Base-by-base conservation (phyloP, 2,797 vertebrate species). In the Limnodromus scolopaceus region DNA sequence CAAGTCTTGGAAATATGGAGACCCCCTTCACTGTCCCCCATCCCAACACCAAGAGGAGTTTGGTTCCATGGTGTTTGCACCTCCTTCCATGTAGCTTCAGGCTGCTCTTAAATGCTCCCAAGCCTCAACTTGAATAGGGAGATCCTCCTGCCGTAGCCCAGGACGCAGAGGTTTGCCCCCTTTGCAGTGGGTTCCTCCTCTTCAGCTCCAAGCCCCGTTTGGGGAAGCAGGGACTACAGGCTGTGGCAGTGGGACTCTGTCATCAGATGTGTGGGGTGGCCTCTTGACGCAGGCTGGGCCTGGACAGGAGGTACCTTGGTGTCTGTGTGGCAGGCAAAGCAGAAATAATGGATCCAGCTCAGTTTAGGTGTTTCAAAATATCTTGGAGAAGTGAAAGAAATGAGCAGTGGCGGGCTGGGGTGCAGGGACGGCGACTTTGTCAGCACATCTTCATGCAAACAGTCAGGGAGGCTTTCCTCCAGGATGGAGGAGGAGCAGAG, bases 221-320 rank as follows among this genome's bases (percentile, higher is more conserved):
- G 43, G 51, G 20, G 32, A 34, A 68, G 41, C 24, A 20, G 19
- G 25, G 32, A 13, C 38, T 43, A 24, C 9, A 24, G 38, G 66
- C 39, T 60, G 41, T 9, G 18, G 38, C 15, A 27, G 48, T 6
- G 39, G 41, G 48, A 13, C 34, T 53, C 22, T 16, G 32, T 28
- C 46, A 19, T 36, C 49, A 36, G 57, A 38, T 0, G 0, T 2
- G 10, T 39, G 51, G 38, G n/a, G n/a, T n/a, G 43, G 60, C 28
- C 41, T 81, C 24, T 20, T 51, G 63, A 13, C 0, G 2, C 32
- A 27, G 43, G 28, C 25, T 57, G 60, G 72, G 28, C 45, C 49
- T 53, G 34, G 8, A 13, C 22, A 13, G 57, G 74, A 45, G 28
- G 8, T 28, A 5, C 55, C 18, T 38, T 32, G 17, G 25, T 38